Evolutionary conservation across 2,797 vertebrate genomes (phyloP).

Genomic region (Kryptolebias ocellatus): DNA sequence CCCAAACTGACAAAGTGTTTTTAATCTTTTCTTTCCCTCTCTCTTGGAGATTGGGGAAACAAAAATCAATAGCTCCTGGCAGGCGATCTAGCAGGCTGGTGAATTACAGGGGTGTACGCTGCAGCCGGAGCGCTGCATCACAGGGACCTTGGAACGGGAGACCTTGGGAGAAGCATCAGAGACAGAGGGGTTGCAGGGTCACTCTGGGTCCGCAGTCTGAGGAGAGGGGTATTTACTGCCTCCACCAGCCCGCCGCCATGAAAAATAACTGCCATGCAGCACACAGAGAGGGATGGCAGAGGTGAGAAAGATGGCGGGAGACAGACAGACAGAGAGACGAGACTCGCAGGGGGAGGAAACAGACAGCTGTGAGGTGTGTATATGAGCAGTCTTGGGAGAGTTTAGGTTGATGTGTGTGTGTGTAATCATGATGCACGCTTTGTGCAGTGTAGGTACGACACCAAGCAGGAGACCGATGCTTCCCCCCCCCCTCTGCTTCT

Average conservation of each 20-base stretch:
- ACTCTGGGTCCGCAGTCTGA: conserved; percentile 72
- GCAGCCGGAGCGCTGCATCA: conserved; percentile 73
- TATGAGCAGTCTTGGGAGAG: conserved; percentile 49
- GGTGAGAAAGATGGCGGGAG: conserved; percentile 52
- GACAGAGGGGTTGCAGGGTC: conserved; percentile 78
- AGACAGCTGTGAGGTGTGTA: conserved; percentile 31
- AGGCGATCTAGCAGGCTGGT: conserved; percentile 95
- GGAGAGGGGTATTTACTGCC: conserved; percentile 78
- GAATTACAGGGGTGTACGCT: conserved; percentile 80
- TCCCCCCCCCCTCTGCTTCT: conserved; percentile 29
- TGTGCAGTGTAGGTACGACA: conserved; percentile 69
- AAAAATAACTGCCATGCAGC: conserved; percentile 76
- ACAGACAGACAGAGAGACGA: conserved; percentile 44
- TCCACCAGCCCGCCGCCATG: conserved; percentile 54
- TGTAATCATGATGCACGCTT: conserved; percentile 43
- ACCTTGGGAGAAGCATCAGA: conserved; percentile 78
- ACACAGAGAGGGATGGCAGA: conserved; percentile 44
- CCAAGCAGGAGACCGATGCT: conserved; percentile 64
- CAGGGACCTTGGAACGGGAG: conserved; percentile 79
- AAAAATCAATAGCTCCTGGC: conserved; percentile 98
- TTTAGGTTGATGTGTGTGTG: conserved; percentile 60
- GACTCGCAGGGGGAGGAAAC: conserved; percentile 22
- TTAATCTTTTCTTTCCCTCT: conserved; percentile 99
- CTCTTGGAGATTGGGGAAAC: conserved; percentile 98
- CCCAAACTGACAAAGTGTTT: conserved; percentile 99